Evolutionary conservation across 2,113 vertebrate species (phyloP).

Genomic region (Furnarius figulus): DNA sequence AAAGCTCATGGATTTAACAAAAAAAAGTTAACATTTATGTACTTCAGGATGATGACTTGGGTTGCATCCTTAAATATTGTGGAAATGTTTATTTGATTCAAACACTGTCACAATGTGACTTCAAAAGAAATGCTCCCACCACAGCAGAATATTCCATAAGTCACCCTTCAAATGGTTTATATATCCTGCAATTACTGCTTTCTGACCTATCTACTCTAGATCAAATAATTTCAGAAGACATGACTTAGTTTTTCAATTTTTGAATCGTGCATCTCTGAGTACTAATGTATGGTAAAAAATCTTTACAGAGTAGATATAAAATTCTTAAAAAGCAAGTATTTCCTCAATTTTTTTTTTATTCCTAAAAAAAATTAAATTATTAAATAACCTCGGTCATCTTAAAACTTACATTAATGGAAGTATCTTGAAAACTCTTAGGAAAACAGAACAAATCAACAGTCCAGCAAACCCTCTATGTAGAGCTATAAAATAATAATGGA

Average conservation of each 20-base stretch:
- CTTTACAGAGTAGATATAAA: neutral
- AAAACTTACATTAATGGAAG: neutral
- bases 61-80: neutral
- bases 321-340: neutral
- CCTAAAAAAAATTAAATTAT: neutral
- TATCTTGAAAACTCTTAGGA: neutral
- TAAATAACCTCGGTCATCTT: neutral
- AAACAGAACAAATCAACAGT: neutral
- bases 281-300: neutral
- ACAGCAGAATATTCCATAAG: neutral
- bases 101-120: neutral
- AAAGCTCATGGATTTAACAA: conserved; percentile 20
- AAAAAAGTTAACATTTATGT: neutral
- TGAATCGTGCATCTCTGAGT: neutral
- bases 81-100: neutral
- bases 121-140: neutral
- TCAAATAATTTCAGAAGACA: neutral
- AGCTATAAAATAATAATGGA: neutral
- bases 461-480: neutral
- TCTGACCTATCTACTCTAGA: neutral
- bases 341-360: neutral
- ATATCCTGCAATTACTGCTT: neutral
- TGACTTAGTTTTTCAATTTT: neutral
- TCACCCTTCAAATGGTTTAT: neutral
- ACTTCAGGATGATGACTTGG: neutral